Evolutionary conservation across 2,888 invertebrate species (phyloP).

Genomic region (Eupithecia subfuscata): DNA sequence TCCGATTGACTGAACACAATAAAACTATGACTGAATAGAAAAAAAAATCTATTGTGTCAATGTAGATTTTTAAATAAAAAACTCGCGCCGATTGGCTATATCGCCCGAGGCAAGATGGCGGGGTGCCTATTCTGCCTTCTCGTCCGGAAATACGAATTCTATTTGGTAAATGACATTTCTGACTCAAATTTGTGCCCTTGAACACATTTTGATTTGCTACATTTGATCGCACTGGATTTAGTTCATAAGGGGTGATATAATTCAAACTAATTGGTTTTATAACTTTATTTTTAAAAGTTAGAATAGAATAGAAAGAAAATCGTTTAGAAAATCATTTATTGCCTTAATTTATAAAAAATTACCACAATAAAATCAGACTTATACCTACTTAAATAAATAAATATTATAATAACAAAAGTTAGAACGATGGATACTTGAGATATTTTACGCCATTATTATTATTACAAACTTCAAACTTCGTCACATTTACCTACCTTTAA

Average conservation of each 20-base stretch:
- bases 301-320: no score
- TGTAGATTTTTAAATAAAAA: slow-evolving; percentile 72
- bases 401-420: neutral
- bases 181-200: slow-evolving; percentile 52
- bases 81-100: slow-evolving; percentile 72
- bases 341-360: no score
- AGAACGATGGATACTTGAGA: neutral
- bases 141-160: slow-evolving; percentile 77
- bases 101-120: slow-evolving; percentile 78
- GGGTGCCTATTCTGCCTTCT: slow-evolving; percentile 76
- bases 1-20: slow-evolving; percentile 66
- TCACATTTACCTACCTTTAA: neutral
- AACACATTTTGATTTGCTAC: slow-evolving; percentile 28
- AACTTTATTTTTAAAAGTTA: neutral
- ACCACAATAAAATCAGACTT: no score
- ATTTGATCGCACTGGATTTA: slow-evolving; percentile 12
- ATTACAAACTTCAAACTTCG: neutral
- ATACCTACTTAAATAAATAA: no score
- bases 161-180: slow-evolving; percentile 71
- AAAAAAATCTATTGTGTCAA: slow-evolving; percentile 65
- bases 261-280: slow-evolving; percentile 1
- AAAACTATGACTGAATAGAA: slow-evolving; percentile 61
- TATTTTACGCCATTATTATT: neutral
- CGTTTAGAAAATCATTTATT: no score
- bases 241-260: neutral